A percentile compares a stretch with the other conserved stretches of the same genome.
Conservation (phyloP, 2,113 vertebrate genomes). For the Anguilla japonica region DNA sequence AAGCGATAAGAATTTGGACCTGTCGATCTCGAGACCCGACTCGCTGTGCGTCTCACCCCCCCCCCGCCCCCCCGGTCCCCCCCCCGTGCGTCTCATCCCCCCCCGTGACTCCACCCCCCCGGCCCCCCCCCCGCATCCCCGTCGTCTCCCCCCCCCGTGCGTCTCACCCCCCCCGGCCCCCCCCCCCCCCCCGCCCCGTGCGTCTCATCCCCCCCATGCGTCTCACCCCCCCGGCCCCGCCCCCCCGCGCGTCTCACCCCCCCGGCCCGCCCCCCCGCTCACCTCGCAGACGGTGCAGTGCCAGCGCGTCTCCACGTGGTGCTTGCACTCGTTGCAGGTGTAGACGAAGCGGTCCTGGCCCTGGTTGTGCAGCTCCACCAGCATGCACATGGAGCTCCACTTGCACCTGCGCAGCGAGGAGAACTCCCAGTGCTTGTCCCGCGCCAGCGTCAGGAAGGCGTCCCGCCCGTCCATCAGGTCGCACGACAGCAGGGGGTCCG, state of each 20-base stretch:
- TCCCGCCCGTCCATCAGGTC: conserved; percentile 97
- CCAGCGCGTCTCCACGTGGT: conserved; percentile 97
- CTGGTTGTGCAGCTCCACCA: conserved; percentile 96
- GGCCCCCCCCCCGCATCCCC: no score
- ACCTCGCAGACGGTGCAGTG: conserved; percentile 98
- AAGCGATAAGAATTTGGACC: no score
- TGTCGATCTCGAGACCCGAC: no score
- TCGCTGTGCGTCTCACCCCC: no score
- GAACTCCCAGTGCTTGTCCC: conserved; percentile 99
- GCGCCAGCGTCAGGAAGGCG: conserved; percentile 91
- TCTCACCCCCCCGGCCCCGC: no score
- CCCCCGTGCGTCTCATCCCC: no score
- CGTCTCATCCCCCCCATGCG: no score
- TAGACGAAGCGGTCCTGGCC: conserved; percentile 98
- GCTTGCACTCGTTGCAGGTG: conserved; percentile 97
- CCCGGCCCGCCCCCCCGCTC: not conserved
- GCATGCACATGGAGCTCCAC: conserved; percentile 98
- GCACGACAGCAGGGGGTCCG: conserved; percentile 88
- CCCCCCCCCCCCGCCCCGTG: no score
- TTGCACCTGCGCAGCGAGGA: conserved; percentile 92
- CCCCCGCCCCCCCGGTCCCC: no score
- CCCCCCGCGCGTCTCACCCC: not conserved
- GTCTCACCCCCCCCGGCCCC: no score
- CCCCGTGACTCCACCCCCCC: no score
- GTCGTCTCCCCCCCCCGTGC: no score